phyloP scores from a whole-genome alignment of 2,113 vertebrate genomes.

The Phocoena phocoena region DNA sequence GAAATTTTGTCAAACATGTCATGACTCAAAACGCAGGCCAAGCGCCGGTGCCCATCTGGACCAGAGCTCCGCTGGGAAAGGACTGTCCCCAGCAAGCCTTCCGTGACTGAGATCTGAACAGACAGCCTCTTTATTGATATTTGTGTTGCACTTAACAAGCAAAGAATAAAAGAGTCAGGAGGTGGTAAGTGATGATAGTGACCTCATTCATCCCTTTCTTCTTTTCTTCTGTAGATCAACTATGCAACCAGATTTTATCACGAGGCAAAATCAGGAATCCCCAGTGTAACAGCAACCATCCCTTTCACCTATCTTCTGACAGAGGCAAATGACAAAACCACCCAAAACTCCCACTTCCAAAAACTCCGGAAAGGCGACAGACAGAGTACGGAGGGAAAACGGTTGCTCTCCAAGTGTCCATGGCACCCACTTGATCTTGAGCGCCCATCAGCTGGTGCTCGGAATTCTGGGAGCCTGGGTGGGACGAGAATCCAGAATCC shows the following conservation, averaged over 20 bases:
- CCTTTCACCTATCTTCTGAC: not conserved
- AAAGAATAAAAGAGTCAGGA: conserved; percentile 38
- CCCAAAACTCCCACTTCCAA: not conserved
- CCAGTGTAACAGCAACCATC: not conserved
- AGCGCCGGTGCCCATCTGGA: not conserved
- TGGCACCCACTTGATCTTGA: not conserved
- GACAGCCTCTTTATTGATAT: conserved; percentile 32
- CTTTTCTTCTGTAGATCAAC: not conserved
- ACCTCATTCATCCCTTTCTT: not conserved
- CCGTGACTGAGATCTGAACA: not conserved
- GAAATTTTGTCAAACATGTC: not conserved
- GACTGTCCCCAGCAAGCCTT: rapidly evolving
- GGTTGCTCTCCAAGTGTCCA: not conserved
- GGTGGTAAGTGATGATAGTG: not conserved
- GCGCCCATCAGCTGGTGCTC: rapidly evolving
- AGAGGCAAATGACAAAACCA: not conserved
- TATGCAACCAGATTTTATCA: not conserved
- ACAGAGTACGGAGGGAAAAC: not conserved
- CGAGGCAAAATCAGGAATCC: not conserved
- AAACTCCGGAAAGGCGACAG: not conserved
- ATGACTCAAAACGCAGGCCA: not conserved
- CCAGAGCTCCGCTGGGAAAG: rapidly evolving
- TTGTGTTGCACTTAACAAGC: not conserved
- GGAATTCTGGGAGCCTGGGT: not conserved
- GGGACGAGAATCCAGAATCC: not conserved